Evolutionary conservation across 1,140 invertebrate species (phyloP).

Genomic region (Lethrus apterus): DNA sequence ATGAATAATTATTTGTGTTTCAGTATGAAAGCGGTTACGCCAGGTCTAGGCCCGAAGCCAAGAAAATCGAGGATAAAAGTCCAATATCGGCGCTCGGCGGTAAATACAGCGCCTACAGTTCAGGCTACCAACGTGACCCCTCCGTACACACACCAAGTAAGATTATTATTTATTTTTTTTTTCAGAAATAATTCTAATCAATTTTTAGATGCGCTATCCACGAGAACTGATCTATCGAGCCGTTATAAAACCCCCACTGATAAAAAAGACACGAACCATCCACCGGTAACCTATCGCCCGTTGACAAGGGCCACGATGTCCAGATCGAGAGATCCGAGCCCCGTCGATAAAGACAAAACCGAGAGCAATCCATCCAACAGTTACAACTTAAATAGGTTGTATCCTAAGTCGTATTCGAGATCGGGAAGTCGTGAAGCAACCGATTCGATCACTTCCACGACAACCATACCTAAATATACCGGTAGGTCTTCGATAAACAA

Average conservation of each 20-base stretch:
- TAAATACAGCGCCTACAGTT: constrained; percentile 27
- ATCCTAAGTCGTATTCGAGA: constrained; percentile 30
- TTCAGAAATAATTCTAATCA: too few species aligned
- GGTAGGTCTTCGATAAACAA: constrained; percentile 24
- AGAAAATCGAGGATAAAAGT: constrained; percentile 23
- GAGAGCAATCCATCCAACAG: constrained; percentile 26
- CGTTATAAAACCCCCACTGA: constrained; percentile 28
- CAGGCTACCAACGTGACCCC: constrained; percentile 25
- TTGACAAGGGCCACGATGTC: constrained; percentile 20
- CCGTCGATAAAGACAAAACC: constrained; percentile 24
- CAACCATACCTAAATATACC: constrained; percentile 34
- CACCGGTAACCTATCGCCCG: constrained; percentile 35
- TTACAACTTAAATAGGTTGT: constrained; percentile 32
- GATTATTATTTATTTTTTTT: too few species aligned
- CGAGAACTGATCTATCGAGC: constrained; percentile 9
- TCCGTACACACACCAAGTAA: constrained; percentile 12
- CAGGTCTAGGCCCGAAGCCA: constrained; percentile 16
- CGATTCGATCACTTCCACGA: constrained; percentile 24
- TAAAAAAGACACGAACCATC: constrained; percentile 33
- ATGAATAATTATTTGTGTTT: constrained; percentile 18
- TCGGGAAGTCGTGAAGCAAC: constrained; percentile 34
- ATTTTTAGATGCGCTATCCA: constrained; percentile 4
- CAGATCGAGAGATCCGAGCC: constrained; percentile 38
- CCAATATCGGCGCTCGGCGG: constrained; percentile 20
- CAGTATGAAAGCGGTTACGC: constrained; percentile 27